Conservation (phyloP, 2,113 vertebrate genomes). For the Semnornis frantzii region DNA sequence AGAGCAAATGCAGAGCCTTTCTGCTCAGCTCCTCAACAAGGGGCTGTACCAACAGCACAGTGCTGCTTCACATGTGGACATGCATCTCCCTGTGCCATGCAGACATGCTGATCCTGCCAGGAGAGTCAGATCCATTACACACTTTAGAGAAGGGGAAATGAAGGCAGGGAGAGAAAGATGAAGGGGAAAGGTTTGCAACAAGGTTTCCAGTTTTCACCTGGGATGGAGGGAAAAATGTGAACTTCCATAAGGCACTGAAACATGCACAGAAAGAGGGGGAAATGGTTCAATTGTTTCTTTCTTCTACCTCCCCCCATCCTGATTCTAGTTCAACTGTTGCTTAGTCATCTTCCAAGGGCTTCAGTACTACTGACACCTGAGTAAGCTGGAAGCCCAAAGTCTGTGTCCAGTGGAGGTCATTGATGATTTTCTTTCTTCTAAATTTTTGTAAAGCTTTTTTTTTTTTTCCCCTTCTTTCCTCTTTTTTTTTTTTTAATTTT, state of each 20-base stretch:
- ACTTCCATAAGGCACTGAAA: not conserved
- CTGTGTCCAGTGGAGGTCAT: not conserved
- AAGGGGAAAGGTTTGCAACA: not conserved
- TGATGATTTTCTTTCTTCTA: not conserved
- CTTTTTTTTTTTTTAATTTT: not conserved
- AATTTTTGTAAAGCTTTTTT: not conserved
- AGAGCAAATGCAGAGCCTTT: not conserved
- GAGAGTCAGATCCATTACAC: not conserved
- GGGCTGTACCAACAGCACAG: fast-evolving
- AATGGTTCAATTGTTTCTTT: not conserved
- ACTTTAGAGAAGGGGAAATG: not conserved
- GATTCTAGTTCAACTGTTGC: not conserved
- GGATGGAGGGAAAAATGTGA: fast-evolving
- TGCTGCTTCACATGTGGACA: not conserved
- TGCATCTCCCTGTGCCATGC: not conserved
- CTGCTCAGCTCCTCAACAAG: fast-evolving
- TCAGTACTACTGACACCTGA: not conserved
- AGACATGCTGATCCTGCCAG: not conserved
- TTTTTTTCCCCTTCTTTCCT: fast-evolving
- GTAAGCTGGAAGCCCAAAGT: fast-evolving
- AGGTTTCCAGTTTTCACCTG: not conserved
- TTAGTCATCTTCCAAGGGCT: not conserved
- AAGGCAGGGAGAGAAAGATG: not conserved
- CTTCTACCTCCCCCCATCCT: not conserved
- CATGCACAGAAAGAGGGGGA: not conserved